Percentiles rank a stretch among this genome's conserved stretches.
These are phyloP conservation scores for Bugulina stolonifera DNA, from an alignment of 2,888 invertebrate genomes.

Conservation along the genomic window DNA sequence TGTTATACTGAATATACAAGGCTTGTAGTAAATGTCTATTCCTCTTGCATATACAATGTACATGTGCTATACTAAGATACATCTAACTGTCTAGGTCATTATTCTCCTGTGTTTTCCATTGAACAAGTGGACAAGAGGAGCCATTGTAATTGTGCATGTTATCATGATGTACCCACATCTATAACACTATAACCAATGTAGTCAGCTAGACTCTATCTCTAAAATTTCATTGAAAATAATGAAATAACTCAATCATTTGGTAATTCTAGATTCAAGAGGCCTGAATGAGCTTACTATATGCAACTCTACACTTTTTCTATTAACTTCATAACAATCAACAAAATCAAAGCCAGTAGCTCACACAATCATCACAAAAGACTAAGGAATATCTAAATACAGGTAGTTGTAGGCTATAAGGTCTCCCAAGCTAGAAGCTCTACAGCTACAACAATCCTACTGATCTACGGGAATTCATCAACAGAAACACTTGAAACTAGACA, in stretches of 20 bases:
- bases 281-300: neutral
- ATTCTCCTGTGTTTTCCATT: neutral
- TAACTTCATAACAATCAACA: neutral
- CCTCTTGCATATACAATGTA: too few species aligned
- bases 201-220: neutral
- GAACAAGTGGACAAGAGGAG: neutral
- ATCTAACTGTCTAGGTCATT: neutral
- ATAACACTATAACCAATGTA: neutral
- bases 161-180: neutral
- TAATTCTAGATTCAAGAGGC: neutral
- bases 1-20: too few species aligned
- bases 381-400: too few species aligned
- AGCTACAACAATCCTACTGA: too few species aligned
- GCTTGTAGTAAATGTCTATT: too few species aligned
- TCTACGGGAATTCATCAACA: too few species aligned
- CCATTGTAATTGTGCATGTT: neutral
- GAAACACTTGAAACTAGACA: too few species aligned
- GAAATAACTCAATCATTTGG: neutral
- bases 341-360: neutral
- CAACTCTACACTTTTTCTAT: slow-evolving; percentile 15
- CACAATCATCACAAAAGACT: neutral
- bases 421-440: too few species aligned
- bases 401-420: too few species aligned
- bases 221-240: neutral
- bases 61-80: too few species aligned